Percentiles rank a stretch among this genome's conserved stretches.
Evolutionary conservation across 2,888 invertebrate genomes (phyloP).

Genomic region (Drosophila kanekoi): DNA sequence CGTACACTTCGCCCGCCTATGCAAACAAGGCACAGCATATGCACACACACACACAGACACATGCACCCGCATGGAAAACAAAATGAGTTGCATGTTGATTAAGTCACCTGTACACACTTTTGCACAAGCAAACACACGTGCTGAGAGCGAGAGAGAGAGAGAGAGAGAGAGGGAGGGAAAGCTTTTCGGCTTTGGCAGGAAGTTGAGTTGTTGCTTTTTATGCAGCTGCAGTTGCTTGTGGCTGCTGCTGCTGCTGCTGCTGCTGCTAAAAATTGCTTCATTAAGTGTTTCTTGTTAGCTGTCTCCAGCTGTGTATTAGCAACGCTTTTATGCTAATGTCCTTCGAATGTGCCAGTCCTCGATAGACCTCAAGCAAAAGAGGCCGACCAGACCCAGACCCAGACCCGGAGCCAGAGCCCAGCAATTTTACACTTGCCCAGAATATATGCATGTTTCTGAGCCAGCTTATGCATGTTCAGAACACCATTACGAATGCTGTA

Average conservation of each 20-base stretch:
- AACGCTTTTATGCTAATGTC: slow-evolving; percentile 80
- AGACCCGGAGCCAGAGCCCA: slow-evolving; percentile 20
- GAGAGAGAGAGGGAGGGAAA: neutral
- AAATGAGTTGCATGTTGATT: slow-evolving; percentile 81
- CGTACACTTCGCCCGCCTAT: slow-evolving; percentile 27
- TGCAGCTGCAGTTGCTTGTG: slow-evolving; percentile 54
- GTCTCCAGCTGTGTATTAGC: slow-evolving; percentile 71
- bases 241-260: slow-evolving; percentile 29
- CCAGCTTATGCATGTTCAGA: slow-evolving; percentile 58
- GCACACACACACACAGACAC: slow-evolving; percentile 29
- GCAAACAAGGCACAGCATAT: slow-evolving; percentile 54
- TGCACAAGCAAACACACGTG: slow-evolving; percentile 59
- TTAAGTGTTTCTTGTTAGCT: slow-evolving; percentile 79
- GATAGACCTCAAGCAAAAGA: slow-evolving; percentile 16
- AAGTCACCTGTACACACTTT: slow-evolving; percentile 80
- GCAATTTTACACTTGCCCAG: slow-evolving; percentile 50
- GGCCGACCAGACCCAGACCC: slow-evolving; percentile 8
- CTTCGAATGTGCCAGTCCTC: slow-evolving; percentile 60
- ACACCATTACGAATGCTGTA: slow-evolving; percentile 21
- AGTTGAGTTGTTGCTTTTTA: slow-evolving; percentile 76
- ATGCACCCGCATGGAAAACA: slow-evolving; percentile 41
- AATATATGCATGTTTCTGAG: slow-evolving; percentile 60
- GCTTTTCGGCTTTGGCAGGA: slow-evolving; percentile 73
- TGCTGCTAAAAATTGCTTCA: slow-evolving; percentile 77
- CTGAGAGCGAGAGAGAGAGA: neutral